Percentiles rank a stretch among this genome's conserved stretches.
These are phyloP conservation scores for Stenichneumon culpator DNA, from an alignment of 2,888 invertebrate species.

Conservation along the genomic window DNA sequence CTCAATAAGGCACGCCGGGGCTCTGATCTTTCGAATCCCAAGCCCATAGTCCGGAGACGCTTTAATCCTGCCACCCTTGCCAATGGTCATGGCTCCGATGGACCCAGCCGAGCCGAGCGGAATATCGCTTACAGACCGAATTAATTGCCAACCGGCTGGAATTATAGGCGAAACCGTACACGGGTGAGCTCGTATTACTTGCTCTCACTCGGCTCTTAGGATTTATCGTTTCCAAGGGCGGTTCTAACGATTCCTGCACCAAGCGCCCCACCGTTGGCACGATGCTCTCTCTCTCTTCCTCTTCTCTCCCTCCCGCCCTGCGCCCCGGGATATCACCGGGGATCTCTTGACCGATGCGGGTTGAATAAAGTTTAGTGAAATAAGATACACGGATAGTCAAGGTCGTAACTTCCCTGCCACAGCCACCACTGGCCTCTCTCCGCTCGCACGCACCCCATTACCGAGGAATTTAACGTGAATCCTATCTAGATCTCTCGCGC, in stretches of 20 bases:
- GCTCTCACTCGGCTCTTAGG: conserved; percentile 56
- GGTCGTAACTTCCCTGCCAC: conserved; percentile 76
- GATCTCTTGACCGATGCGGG: conserved; percentile 66
- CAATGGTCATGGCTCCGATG: conserved; percentile 7
- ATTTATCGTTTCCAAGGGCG: conserved; percentile 71
- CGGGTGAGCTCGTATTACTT: conserved; percentile 78
- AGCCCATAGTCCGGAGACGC: conserved; percentile 39
- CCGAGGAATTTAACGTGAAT: conserved; percentile 72
- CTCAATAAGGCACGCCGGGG: conserved; percentile 47
- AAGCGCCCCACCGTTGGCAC: conserved; percentile 55
- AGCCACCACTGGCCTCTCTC: conserved; percentile 27
- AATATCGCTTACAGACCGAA: conserved; percentile 77
- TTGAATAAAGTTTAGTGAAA: conserved; percentile 78
- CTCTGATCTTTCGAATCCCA: conserved; percentile 47
- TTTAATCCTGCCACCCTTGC: conserved; percentile 53
- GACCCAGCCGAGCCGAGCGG: conserved; percentile 20
- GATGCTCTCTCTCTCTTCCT: conserved; percentile 9
- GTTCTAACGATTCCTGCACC: conserved; percentile 68
- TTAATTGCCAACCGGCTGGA: conserved; percentile 78
- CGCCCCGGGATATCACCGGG: conserved; percentile 5
- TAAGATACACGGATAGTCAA: conserved; percentile 79
- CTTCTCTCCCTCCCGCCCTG: conserved; percentile 11
- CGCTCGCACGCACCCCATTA: conserved; percentile 73
- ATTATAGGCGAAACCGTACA: conserved; percentile 81
- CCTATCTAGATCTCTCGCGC: conserved; percentile 76